Conservation (phyloP, 2,113 vertebrate genomes). For the Ammodramus savannarum region DNA sequence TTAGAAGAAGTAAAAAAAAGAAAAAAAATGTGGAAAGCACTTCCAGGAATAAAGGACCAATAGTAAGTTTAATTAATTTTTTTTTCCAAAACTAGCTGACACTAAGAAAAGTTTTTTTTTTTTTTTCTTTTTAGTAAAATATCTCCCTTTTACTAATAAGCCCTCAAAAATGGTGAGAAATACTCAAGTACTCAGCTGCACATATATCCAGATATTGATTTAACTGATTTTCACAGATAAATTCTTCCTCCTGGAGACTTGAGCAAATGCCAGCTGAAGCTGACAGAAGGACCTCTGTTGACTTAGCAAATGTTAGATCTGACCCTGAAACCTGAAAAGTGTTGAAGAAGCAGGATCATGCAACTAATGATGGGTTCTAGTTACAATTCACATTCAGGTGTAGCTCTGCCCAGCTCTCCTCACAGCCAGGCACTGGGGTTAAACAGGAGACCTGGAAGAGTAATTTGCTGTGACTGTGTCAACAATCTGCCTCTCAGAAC, state of each 20-base stretch:
- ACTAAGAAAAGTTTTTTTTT: not conserved
- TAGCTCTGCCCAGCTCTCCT: not conserved
- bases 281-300: constrained; percentile 36
- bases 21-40: not conserved
- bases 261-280: constrained; percentile 21
- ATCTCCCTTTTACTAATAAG: not conserved
- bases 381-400: not conserved
- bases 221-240: constrained; percentile 10
- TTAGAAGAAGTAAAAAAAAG: not conserved
- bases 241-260: not conserved
- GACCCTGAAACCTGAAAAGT: not conserved
- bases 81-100: not conserved
- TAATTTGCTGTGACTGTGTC: not conserved
- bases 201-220: not conserved
- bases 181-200: not conserved
- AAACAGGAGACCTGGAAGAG: not conserved
- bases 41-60: constrained; percentile 36
- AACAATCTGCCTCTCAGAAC: not conserved
- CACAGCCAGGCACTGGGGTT: not conserved
- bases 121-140: not conserved
- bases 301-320: not conserved
- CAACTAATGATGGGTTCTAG: constrained; percentile 5
- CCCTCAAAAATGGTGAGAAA: not conserved
- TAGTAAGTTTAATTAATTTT: not conserved
- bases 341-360: constrained; percentile 1